These are phyloP conservation scores for Tetraodon nigroviridis DNA, from an alignment of 2,113 vertebrate species.

Conservation along the genomic window DNA sequence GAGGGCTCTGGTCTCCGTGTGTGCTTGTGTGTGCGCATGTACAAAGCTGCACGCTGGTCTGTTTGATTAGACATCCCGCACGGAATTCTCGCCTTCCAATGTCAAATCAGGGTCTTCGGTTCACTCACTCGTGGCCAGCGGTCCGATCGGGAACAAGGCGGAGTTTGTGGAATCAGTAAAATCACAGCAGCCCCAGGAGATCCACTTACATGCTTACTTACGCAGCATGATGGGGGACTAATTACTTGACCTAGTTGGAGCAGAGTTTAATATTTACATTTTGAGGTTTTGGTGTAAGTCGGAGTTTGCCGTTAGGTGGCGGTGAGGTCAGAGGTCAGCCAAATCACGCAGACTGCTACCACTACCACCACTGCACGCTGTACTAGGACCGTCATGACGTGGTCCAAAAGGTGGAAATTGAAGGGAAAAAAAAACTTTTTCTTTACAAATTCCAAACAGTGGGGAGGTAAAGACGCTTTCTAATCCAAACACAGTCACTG, in stretches of 20 bases:
- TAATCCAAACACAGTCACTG: background rate
- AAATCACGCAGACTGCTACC: too few species aligned
- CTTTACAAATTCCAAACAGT: background rate
- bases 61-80: slow-evolving; percentile 36
- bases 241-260: slow-evolving; percentile 13
- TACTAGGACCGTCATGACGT: too few species aligned
- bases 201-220: slow-evolving; percentile 32
- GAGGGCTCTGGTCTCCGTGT: slow-evolving; percentile 12
- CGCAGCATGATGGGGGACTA: slow-evolving; percentile 16
- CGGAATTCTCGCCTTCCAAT: slow-evolving; percentile 20
- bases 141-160: slow-evolving; percentile 42
- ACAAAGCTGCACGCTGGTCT: slow-evolving; percentile 33
- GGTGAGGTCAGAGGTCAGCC: too few species aligned
- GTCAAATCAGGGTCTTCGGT: slow-evolving; percentile 45
- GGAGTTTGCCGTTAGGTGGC: too few species aligned
- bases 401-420: too few species aligned
- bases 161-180: slow-evolving; percentile 31
- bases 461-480: background rate
- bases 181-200: slow-evolving; percentile 47
- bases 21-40: background rate
- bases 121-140: slow-evolving; percentile 35
- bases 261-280: slow-evolving; percentile 7
- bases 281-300: slow-evolving; percentile 1
- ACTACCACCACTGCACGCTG: too few species aligned
- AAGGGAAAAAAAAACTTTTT: too few species aligned